Percentiles rank a stretch among this genome's conserved stretches.
Conservation (phyloP, 2,797 vertebrate species). For the Neolamprologus multifasciatus region DNA sequence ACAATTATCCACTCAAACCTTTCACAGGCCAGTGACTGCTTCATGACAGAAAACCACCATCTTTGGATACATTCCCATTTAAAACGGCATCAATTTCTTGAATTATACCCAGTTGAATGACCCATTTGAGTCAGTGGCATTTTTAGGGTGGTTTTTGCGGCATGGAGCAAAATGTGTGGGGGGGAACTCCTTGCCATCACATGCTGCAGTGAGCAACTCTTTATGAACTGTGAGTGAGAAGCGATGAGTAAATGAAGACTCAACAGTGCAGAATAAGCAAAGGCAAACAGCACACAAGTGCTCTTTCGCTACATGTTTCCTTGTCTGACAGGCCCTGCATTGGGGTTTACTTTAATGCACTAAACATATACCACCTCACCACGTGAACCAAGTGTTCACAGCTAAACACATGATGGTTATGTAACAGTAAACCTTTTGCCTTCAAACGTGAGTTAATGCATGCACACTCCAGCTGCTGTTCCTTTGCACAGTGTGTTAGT, state of each 20-base stretch:
- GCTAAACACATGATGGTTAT: slow-evolving; percentile 4
- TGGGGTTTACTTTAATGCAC: slow-evolving; percentile 18
- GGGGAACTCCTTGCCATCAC: slow-evolving; percentile 9
- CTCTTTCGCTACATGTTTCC: not conserved
- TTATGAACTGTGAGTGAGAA: slow-evolving; percentile 42
- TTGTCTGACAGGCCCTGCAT: slow-evolving; percentile 36
- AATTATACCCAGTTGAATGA: not conserved
- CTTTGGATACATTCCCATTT: not conserved
- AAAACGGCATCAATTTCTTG: not conserved
- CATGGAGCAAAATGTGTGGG: slow-evolving; percentile 53
- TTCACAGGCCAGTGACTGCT: slow-evolving; percentile 44
- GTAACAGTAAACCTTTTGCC: not conserved
- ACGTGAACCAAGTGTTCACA: not conserved
- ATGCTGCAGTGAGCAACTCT: slow-evolving; percentile 34
- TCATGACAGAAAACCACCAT: slow-evolving; percentile 64
- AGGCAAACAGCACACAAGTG: slow-evolving; percentile 1
- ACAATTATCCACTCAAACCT: slow-evolving; percentile 26
- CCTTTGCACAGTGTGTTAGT: slow-evolving; percentile 41
- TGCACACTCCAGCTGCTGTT: slow-evolving; percentile 40
- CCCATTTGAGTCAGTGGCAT: not conserved
- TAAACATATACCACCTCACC: not conserved
- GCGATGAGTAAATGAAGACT: slow-evolving; percentile 26
- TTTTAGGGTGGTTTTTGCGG: slow-evolving; percentile 38
- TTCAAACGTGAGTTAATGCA: slow-evolving; percentile 27
- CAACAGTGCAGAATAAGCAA: slow-evolving; percentile 29